phyloP scores from a whole-genome alignment of 2,888 invertebrate genomes.

The Nomada ferruginata region DNA sequence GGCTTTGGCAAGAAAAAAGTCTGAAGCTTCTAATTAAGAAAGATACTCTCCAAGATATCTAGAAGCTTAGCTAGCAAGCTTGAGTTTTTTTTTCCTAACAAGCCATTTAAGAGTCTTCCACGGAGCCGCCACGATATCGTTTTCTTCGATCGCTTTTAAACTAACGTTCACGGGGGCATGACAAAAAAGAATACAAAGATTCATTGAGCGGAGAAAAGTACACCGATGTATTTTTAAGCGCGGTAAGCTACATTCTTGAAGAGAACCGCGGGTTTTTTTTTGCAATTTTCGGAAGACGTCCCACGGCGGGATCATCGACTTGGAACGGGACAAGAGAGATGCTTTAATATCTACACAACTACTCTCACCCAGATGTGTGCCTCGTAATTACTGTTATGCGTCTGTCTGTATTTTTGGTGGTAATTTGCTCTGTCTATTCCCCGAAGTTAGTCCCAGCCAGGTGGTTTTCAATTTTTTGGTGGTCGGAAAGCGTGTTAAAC shows the following conservation, averaged over 20 bases:
- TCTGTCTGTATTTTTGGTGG: constrained; percentile 69
- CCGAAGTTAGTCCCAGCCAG: constrained; percentile 77
- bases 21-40: too few relatives aligned
- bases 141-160: constrained; percentile 1
- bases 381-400: constrained; percentile 67
- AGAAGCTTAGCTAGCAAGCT: too few relatives aligned
- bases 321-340: constrained; percentile 9
- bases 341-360: constrained; percentile 37
- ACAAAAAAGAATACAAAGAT: not conserved
- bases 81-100: too few relatives aligned
- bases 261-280: not conserved
- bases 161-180: not conserved
- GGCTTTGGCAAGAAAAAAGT: constrained; percentile 10
- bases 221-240: not conserved
- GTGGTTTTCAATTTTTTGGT: constrained; percentile 67
- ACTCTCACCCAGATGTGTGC: constrained; percentile 27
- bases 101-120: too few relatives aligned
- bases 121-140: constrained; percentile 8
- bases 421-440: constrained; percentile 50
- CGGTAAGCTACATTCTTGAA: not conserved
- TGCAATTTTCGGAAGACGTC: not conserved
- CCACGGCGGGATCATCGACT: not conserved
- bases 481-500: constrained; percentile 32
- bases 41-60: too few relatives aligned
- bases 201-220: not conserved